Evolutionary conservation across 2,888 invertebrate genomes (phyloP).

Genomic region (Chamaedrilus cognettii): DNA sequence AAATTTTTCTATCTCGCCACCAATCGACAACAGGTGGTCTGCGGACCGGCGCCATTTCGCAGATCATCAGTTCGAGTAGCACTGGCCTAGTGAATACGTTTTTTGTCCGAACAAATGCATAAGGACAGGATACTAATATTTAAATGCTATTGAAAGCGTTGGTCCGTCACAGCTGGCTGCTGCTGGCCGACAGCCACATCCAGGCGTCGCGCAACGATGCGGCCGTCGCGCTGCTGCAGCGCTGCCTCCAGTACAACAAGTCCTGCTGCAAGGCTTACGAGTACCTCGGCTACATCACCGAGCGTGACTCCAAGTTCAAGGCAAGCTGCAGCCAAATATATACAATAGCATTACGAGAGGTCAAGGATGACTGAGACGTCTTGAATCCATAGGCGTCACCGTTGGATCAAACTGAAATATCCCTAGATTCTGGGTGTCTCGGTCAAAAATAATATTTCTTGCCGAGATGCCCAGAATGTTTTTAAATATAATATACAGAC

Average conservation of each 20-base stretch:
- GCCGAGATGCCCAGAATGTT: too few species aligned
- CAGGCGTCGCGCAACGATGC: slow-evolving; percentile 69
- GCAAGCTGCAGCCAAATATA: too few species aligned
- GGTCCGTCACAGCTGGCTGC: slow-evolving; percentile 94
- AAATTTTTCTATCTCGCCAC: neutral
- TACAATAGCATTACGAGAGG: too few species aligned
- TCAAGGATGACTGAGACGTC: too few species aligned
- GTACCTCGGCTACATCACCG: slow-evolving; percentile 80
- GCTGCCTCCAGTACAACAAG: slow-evolving; percentile 62
- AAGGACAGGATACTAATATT: neutral
- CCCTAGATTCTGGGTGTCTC: too few species aligned
- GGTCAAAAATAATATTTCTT: too few species aligned
- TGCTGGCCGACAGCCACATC: slow-evolving; percentile 87
- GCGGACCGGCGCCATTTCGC: too few species aligned
- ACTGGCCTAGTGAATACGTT: neutral
- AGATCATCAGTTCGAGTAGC: neutral
- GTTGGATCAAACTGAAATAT: too few species aligned
- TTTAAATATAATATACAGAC: too few species aligned
- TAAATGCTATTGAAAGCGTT: slow-evolving; percentile 84
- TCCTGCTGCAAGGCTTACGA: slow-evolving; percentile 91
- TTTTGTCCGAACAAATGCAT: neutral
- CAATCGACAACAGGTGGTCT: too few species aligned
- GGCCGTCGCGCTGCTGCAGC: slow-evolving; percentile 76
- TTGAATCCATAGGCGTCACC: too few species aligned
- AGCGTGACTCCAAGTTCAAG: too few species aligned